Conservation (phyloP, 2,797 vertebrate genomes). For the Acanthiza pusilla region DNA sequence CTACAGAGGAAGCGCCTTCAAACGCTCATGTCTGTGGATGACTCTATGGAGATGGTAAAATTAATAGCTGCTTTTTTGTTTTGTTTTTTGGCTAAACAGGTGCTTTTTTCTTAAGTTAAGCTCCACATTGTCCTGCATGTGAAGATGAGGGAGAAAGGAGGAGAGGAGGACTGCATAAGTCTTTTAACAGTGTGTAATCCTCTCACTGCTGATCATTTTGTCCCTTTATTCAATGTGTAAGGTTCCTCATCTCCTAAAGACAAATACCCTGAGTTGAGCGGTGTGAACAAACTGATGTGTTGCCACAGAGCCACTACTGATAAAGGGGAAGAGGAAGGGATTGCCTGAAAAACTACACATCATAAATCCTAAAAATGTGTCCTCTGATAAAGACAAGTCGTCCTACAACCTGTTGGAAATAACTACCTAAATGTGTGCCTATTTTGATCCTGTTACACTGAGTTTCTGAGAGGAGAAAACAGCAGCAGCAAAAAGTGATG, state of each 20-base stretch:
- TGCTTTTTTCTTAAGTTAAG: not conserved
- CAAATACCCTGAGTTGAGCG: not conserved
- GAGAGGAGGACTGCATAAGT: not conserved
- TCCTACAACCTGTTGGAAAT: not conserved
- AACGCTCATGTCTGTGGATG: slow-evolving; percentile 93
- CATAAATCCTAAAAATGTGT: not conserved
- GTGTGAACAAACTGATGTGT: not conserved
- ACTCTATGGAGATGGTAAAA: slow-evolving; percentile 90
- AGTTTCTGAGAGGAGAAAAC: not conserved
- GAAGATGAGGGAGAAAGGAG: not conserved
- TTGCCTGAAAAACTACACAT: not conserved
- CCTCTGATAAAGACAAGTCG: not conserved
- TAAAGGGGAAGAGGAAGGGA: not conserved
- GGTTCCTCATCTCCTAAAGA: not conserved
- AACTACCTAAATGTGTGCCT: not conserved
- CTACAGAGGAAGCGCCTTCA: slow-evolving; percentile 92
- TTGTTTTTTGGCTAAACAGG: not conserved
- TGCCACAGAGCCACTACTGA: not conserved
- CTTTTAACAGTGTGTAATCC: not conserved
- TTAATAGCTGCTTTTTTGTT: not conserved
- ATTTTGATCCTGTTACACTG: not conserved
- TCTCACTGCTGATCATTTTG: not conserved
- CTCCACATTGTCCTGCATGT: not conserved
- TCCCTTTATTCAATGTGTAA: not conserved
- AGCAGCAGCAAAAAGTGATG: not conserved